Conservation (phyloP, 2,113 vertebrate genomes). For the Cinclus cinclus region DNA sequence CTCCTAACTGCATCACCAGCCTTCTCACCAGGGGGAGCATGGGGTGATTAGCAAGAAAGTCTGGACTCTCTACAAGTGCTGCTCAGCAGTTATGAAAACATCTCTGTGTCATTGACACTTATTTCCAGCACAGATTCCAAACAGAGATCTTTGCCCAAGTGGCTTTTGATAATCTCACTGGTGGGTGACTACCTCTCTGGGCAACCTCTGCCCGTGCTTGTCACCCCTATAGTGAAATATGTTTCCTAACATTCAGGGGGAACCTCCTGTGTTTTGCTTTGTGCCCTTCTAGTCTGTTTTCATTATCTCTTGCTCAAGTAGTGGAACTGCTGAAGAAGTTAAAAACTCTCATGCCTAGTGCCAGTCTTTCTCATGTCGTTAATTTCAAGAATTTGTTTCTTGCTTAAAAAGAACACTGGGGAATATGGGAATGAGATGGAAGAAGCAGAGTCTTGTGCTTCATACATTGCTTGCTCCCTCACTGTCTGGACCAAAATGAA, state of each 20-base stretch:
- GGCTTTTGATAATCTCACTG: background rate
- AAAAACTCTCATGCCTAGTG: background rate
- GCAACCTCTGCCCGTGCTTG: background rate
- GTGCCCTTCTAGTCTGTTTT: background rate
- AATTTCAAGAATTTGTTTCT: background rate
- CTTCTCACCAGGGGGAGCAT: accelerated
- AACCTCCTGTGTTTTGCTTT: background rate
- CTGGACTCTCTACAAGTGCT: background rate
- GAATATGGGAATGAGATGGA: accelerated
- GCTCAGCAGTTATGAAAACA: background rate
- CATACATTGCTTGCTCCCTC: background rate
- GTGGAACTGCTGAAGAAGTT: background rate
- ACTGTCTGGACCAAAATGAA: background rate
- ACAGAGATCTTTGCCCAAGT: background rate
- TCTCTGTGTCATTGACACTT: background rate
- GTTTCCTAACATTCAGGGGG: background rate
- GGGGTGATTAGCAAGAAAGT: background rate
- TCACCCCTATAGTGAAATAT: background rate
- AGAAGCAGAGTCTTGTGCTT: background rate
- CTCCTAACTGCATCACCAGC: background rate
- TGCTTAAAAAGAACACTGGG: background rate
- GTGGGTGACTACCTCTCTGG: no score
- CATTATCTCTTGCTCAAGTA: background rate
- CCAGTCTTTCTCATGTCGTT: background rate
- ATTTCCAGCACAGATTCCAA: background rate